phyloP scores from a whole-genome alignment of 2,113 vertebrate genomes.

The Vombatus ursinus region DNA sequence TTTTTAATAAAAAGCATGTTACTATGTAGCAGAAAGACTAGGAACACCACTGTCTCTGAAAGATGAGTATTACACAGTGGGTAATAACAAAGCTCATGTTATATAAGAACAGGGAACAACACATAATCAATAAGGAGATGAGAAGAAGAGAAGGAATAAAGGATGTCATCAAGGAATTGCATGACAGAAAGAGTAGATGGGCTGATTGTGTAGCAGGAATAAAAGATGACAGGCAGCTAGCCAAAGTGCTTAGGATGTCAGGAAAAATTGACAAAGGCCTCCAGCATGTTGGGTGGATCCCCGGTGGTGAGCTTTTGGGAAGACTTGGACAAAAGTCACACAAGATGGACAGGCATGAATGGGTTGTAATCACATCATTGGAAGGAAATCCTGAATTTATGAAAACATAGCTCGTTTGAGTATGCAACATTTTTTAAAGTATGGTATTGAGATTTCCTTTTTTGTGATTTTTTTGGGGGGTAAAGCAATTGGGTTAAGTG shows the following conservation, averaged over 20 bases:
- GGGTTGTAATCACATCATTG: neutral
- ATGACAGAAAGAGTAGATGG: neutral
- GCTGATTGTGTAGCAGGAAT: neutral
- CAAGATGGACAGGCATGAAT: no score
- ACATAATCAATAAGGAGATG: no score
- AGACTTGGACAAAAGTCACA: neutral
- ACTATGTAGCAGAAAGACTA: neutral
- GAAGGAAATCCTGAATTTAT: neutral
- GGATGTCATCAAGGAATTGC: neutral
- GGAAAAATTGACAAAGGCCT: neutral
- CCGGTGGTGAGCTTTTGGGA: neutral
- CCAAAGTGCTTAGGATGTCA: neutral
- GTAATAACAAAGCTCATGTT: neutral
- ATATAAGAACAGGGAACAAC: neutral
- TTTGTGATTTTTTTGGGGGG: no score
- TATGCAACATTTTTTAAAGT: no score
- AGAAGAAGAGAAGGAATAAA: neutral
- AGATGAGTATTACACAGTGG: neutral
- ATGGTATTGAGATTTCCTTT: no score
- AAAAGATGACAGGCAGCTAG: neutral
- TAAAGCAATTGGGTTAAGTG: no score
- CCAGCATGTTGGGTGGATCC: neutral
- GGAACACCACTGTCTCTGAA: neutral
- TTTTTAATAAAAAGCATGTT: neutral
- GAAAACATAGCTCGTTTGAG: neutral